Conservation (phyloP, 2,888 invertebrate genomes). For the Lucinisca nassula region DNA sequence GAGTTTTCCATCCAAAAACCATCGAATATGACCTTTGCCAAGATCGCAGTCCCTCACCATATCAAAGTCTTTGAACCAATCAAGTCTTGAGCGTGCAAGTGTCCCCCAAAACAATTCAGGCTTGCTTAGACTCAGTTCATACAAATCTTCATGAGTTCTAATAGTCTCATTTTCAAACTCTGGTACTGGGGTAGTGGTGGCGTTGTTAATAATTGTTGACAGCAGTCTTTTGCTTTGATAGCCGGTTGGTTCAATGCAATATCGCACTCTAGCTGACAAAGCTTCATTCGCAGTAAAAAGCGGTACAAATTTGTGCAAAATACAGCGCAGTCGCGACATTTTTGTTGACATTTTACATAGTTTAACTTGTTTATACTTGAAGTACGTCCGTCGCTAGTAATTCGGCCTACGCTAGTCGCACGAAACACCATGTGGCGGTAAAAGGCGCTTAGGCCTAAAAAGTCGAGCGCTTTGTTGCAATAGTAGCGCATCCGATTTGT, state of each 20-base stretch:
- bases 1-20: constrained; percentile 88
- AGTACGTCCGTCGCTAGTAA: neutral
- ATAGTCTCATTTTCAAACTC: constrained; percentile 82
- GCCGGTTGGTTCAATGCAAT: neutral
- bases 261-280: neutral
- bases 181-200: constrained; percentile 81
- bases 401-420: neutral
- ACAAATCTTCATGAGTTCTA: constrained; percentile 84
- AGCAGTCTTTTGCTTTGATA: neutral
- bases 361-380: neutral
- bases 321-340: neutral
- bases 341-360: neutral
- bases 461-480: no score
- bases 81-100: constrained; percentile 85
- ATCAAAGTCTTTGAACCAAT: constrained; percentile 86
- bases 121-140: constrained; percentile 84
- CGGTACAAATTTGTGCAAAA: neutral
- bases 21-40: constrained; percentile 82
- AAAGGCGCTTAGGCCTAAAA: no score
- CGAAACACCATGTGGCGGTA: neutral
- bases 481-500: no score
- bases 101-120: constrained; percentile 88
- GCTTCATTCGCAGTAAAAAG: neutral
- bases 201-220: neutral
- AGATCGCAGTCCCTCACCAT: constrained; percentile 85